Conservation (phyloP, 2,113 vertebrate genomes). For the Oryzias javanicus region DNA sequence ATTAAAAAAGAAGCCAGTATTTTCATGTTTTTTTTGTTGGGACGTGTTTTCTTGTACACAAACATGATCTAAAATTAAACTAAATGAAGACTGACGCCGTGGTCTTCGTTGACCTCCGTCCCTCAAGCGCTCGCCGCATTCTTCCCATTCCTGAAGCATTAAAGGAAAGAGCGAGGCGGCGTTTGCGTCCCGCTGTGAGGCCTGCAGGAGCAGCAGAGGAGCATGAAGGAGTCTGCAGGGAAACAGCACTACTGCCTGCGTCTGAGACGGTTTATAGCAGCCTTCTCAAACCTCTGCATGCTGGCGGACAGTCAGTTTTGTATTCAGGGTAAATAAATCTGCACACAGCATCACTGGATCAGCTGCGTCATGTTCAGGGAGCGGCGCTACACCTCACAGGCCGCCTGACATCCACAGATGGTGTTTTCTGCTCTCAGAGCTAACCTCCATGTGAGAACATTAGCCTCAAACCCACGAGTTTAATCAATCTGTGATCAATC, state of each 20-base stretch:
- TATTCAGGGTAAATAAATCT: not conserved
- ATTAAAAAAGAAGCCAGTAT: not conserved
- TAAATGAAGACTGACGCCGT: not conserved
- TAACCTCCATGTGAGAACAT: too few species aligned
- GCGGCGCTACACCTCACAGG: too few species aligned
- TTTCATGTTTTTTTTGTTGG: conserved; percentile 16
- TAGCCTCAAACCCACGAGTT: too few species aligned
- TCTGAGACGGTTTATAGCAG: conserved; percentile 49
- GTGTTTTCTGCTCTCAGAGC: too few species aligned
- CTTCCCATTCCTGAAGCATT: conserved; percentile 23
- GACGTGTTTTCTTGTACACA: conserved; percentile 14
- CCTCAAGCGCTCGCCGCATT: conserved; percentile 10
- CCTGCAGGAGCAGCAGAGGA: conserved; percentile 17
- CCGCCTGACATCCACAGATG: too few species aligned
- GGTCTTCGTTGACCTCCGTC: conserved; percentile 14
- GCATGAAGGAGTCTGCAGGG: conserved; percentile 1
- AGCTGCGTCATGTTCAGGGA: conserved; percentile 6
- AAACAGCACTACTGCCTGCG: conserved; percentile 11
- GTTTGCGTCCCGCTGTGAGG: conserved; percentile 12
- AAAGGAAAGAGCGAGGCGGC: conserved; percentile 12
- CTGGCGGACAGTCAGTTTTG: conserved; percentile 14
- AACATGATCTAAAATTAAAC: not conserved
- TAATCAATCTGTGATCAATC: too few species aligned
- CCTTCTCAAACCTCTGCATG: too few species aligned
- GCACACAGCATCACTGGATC: not conserved